These are phyloP conservation scores for Helicolenus hilgendorfi DNA, from an alignment of 2,797 vertebrate species.

Conservation along the genomic window DNA sequence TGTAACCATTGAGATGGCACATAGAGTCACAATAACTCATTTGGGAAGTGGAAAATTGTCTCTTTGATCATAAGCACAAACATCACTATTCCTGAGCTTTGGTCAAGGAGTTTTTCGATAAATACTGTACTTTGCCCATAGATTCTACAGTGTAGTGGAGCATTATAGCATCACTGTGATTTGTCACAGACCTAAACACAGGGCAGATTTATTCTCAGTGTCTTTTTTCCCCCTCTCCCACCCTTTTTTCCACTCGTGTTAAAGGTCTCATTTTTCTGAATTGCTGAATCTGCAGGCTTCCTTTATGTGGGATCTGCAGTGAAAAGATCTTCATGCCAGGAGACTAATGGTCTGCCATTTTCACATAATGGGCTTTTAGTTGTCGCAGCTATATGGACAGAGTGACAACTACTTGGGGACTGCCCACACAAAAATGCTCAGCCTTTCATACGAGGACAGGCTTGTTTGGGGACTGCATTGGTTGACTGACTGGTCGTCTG, in stretches of 20 bases:
- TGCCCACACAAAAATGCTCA: slow-evolving; percentile 79
- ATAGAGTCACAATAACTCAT: slow-evolving; percentile 20
- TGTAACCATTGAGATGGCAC: background rate
- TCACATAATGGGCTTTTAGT: slow-evolving; percentile 80
- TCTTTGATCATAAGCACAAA: slow-evolving; percentile 2
- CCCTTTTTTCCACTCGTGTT: slow-evolving; percentile 29
- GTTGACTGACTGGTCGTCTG: background rate
- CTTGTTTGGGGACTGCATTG: background rate
- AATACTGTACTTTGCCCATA: background rate
- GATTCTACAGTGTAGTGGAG: slow-evolving; percentile 17
- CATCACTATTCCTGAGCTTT: background rate
- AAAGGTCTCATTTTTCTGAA: slow-evolving; percentile 55
- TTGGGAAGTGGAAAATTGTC: background rate
- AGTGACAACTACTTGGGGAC: slow-evolving; percentile 65
- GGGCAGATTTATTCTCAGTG: slow-evolving; percentile 44
- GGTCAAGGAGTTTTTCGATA: slow-evolving; percentile 11
- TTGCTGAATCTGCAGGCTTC: slow-evolving; percentile 69
- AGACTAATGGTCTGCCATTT: slow-evolving; percentile 78
- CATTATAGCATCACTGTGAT: slow-evolving; percentile 46
- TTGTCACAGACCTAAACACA: slow-evolving; percentile 53
- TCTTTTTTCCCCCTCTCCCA: background rate
- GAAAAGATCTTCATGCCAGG: slow-evolving; percentile 68
- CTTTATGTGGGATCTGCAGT: slow-evolving; percentile 64
- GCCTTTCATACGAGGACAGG: slow-evolving; percentile 18
- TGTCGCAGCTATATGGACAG: slow-evolving; percentile 52